A percentile compares a stretch with the other conserved stretches of the same genome.
Conservation (phyloP, 2,888 invertebrate species). For the Copidosoma aretas region DNA sequence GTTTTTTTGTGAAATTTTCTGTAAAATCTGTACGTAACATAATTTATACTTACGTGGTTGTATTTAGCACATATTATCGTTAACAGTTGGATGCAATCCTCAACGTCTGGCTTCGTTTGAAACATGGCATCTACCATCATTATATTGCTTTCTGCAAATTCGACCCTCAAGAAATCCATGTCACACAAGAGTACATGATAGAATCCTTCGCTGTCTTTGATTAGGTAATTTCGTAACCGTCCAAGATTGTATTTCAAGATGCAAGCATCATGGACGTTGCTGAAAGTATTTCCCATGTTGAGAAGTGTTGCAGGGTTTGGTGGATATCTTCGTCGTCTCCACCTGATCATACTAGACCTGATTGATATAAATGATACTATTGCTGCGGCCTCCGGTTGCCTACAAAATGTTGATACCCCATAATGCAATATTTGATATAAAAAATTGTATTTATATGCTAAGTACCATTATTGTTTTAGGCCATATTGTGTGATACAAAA, state of each 20-base stretch:
- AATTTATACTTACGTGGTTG: background rate
- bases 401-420: no score
- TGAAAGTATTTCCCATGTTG: background rate
- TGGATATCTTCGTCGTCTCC: no score
- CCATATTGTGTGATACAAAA: no score
- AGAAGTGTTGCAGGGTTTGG: no score
- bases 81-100: background rate
- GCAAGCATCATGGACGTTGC: background rate
- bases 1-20: no score
- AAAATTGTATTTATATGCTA: no score
- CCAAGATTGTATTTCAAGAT: background rate
- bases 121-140: background rate
- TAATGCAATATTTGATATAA: no score
- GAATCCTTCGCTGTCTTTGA: background rate
- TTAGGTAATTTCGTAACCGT: background rate
- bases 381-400: no score
- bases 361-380: no score
- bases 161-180: background rate
- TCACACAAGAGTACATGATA: no score
- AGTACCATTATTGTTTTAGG: no score
- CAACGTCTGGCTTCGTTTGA: background rate
- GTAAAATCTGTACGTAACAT: background rate
- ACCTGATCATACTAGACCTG: no score
- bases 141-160: background rate
- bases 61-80: background rate